Evolutionary conservation across 2,797 vertebrate genomes (phyloP).

Genomic region (Aselliscus stoliczkanus): DNA sequence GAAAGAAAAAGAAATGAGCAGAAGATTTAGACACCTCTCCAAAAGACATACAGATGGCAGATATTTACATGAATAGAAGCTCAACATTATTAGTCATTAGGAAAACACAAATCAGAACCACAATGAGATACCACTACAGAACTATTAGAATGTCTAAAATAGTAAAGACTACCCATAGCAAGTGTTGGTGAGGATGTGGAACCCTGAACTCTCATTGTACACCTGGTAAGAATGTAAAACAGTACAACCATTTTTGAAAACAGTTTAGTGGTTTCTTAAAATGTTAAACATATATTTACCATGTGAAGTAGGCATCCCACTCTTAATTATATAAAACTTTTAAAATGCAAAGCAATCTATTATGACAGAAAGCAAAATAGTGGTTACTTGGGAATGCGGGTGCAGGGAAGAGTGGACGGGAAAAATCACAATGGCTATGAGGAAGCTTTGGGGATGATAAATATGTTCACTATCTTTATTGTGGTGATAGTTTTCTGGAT

Average conservation of each 20-base stretch:
- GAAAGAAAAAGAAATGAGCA: neutral
- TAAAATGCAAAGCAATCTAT: neutral
- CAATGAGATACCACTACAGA: neutral
- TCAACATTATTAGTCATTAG: neutral
- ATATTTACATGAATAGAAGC: neutral
- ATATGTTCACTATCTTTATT: neutral
- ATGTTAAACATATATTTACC: neutral
- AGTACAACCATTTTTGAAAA: neutral
- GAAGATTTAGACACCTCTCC: neutral
- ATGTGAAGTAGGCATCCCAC: neutral
- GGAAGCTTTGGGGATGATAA: neutral
- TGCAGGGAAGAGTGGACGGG: neutral
- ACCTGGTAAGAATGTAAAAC: neutral
- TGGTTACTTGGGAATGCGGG: neutral
- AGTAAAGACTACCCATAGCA: neutral
- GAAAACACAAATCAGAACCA: neutral
- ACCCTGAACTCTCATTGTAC: neutral
- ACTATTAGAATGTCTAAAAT: neutral
- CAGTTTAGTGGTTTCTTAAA: neutral
- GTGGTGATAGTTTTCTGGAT: neutral
- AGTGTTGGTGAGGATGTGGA: neutral
- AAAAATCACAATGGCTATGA: neutral
- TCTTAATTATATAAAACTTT: neutral
- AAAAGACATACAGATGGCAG: neutral
- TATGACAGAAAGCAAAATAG: neutral